Conservation (phyloP, 2,888 invertebrate species). For the Apamea epomidion region DNA sequence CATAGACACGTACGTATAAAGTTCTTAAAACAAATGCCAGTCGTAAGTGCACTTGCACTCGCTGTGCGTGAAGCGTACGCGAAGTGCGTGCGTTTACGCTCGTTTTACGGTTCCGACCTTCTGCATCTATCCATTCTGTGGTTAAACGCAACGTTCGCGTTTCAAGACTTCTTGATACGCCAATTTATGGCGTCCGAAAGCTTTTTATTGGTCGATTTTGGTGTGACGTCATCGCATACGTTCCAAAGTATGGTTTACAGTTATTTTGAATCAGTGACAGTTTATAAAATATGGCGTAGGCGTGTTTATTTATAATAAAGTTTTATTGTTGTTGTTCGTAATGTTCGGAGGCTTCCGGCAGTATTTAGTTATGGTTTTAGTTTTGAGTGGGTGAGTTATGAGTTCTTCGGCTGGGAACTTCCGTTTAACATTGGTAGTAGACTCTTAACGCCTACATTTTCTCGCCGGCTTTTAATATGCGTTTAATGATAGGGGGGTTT, state of each 20-base stretch:
- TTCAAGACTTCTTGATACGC: conserved; percentile 73
- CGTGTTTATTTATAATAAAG: conserved; percentile 58
- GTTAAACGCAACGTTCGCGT: conserved; percentile 55
- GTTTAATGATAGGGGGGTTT: conserved; percentile 1
- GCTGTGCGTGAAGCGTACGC: neutral
- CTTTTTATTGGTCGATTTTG: conserved; percentile 64
- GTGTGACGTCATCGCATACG: conserved; percentile 63
- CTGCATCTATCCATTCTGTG: neutral
- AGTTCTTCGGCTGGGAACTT: conserved; percentile 16
- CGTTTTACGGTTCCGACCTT: neutral
- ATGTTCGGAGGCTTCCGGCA: conserved; percentile 52
- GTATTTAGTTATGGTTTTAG: conserved; percentile 37
- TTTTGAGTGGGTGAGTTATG: conserved; percentile 40
- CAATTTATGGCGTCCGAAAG: conserved; percentile 76
- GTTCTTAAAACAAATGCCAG: neutral
- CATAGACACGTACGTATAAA: accelerated
- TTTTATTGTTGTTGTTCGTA: conserved; percentile 53
- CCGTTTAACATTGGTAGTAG: conserved; percentile 19
- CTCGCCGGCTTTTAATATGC: neutral
- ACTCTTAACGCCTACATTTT: neutral
- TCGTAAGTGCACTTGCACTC: neutral
- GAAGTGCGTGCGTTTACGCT: neutral
- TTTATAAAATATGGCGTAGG: conserved; percentile 55
- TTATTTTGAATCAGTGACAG: conserved; percentile 58
- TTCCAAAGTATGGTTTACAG: conserved; percentile 50